Evolutionary conservation across 2,888 invertebrate species (phyloP).

Genomic region (Hedychridium roseum): DNA sequence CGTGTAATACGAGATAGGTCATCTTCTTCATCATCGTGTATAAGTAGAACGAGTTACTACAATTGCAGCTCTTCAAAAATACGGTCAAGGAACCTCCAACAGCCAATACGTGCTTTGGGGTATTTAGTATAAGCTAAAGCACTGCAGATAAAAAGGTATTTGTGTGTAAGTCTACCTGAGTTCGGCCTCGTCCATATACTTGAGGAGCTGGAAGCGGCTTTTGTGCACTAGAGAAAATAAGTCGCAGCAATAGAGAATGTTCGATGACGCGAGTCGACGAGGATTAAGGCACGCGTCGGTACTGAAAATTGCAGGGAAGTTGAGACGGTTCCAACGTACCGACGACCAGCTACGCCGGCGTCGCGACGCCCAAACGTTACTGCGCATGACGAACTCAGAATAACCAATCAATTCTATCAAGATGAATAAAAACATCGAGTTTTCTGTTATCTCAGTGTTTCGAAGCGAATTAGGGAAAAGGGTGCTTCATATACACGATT

Average conservation of each 20-base stretch:
- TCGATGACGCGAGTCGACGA: conserved; percentile 2
- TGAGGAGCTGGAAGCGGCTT: background rate
- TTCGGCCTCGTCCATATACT: conserved; percentile 36
- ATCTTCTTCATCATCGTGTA: no score
- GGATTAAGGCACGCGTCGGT: conserved; percentile 16
- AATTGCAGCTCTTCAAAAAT: no score
- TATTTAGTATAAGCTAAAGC: no score
- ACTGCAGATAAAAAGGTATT: no score
- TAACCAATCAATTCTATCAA: conserved; percentile 30
- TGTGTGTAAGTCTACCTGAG: conserved; percentile 35
- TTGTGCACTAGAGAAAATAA: background rate
- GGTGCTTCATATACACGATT: no score
- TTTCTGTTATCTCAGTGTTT: no score
- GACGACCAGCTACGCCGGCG: conserved; percentile 23
- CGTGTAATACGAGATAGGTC: no score
- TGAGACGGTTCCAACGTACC: conserved; percentile 9
- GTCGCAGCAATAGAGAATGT: no score
- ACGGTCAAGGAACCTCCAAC: no score
- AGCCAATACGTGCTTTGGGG: no score
- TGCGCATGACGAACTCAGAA: conserved; percentile 29
- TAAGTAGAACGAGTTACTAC: no score
- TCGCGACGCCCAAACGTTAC: conserved; percentile 26
- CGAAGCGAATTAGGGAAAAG: no score
- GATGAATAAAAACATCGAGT: background rate
- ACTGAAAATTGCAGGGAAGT: conserved; percentile 8